Evolutionary conservation across 2,888 invertebrate species (phyloP).

Genomic region (Philonicus albiceps): DNA sequence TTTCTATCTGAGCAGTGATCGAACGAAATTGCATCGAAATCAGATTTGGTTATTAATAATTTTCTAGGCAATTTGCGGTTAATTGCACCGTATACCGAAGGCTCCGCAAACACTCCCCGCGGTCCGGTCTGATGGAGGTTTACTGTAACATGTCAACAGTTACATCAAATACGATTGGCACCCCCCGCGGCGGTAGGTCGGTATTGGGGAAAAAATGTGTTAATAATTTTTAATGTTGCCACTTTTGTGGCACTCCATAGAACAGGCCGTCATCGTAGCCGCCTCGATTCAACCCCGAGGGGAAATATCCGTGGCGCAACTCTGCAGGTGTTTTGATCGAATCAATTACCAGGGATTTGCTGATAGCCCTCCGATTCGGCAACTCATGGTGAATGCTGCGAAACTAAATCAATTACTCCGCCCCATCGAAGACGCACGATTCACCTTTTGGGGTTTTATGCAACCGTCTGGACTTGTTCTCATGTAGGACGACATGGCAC

Average conservation of each 20-base stretch:
- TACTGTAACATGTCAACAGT: neutral
- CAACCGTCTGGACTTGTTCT: neutral
- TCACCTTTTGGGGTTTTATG: neutral
- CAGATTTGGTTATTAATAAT: neutral
- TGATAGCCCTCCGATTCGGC: neutral
- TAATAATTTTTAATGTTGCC: neutral
- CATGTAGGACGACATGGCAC: neutral
- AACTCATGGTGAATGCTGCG: neutral
- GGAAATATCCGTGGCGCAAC: neutral
- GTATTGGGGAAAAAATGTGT: neutral
- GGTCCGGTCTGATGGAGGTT: neutral
- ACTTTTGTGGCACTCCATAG: neutral
- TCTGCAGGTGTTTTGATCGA: conserved; percentile 11
- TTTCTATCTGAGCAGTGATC: neutral
- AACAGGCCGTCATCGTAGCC: neutral
- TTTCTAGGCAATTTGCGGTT: neutral
- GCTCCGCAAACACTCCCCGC: neutral
- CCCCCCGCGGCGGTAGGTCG: neutral
- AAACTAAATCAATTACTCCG: neutral
- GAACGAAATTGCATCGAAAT: neutral
- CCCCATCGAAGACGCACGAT: neutral
- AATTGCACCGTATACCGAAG: neutral
- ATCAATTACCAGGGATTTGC: neutral
- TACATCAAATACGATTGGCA: neutral
- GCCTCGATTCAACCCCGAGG: neutral